Evolutionary conservation across 2,888 invertebrate genomes (phyloP).

Genomic region (Nymphalis urticae): DNA sequence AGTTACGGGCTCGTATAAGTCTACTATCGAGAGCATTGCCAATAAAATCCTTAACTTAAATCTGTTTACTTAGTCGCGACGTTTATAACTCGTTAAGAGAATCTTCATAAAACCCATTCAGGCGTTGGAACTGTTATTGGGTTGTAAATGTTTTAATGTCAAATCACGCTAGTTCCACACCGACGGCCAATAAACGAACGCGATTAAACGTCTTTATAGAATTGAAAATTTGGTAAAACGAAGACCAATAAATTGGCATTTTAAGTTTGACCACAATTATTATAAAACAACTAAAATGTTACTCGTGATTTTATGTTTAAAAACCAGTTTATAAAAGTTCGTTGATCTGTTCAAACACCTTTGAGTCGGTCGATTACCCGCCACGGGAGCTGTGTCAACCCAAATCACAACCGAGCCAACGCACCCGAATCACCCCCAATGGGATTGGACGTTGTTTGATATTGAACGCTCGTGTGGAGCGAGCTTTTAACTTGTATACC

Average conservation of each 20-base stretch:
- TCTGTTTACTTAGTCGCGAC: constrained; percentile 10
- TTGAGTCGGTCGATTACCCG: constrained; percentile 1
- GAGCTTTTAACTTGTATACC: too few relatives aligned
- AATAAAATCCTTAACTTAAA: constrained; percentile 6
- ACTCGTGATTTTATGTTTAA: neutral
- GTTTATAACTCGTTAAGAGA: constrained; percentile 6
- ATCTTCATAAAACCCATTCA: constrained; percentile 24
- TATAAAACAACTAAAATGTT: too few relatives aligned
- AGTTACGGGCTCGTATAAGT: neutral
- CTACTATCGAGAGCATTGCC: neutral
- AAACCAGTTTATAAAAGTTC: neutral
- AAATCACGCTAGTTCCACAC: constrained; percentile 2
- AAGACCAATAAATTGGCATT: too few relatives aligned
- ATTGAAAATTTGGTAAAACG: neutral
- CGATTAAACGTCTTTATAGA: too few relatives aligned
- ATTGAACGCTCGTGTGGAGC: too few relatives aligned
- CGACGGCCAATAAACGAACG: neutral
- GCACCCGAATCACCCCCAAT: too few relatives aligned
- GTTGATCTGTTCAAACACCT: neutral
- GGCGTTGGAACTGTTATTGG: constrained; percentile 26
- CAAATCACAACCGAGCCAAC: neutral
- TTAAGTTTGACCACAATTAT: too few relatives aligned
- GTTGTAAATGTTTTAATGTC: constrained; percentile 32
- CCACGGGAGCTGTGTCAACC: neutral
- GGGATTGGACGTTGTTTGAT: too few relatives aligned